Evolutionary conservation across 2,797 vertebrate genomes (phyloP).

Genomic region (Remorina albescens): DNA sequence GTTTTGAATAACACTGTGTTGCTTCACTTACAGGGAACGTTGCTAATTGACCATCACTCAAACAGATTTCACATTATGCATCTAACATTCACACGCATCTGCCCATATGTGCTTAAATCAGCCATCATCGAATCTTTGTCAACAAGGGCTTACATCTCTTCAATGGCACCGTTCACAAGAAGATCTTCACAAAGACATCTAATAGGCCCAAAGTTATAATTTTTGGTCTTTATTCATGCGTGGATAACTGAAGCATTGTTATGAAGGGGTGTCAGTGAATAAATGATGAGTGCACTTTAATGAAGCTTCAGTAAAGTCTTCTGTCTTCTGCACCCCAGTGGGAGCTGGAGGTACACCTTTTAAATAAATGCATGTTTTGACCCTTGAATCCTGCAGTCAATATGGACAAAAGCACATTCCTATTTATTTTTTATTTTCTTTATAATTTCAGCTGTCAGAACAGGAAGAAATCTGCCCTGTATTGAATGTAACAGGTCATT

Average conservation of each 20-base stretch:
- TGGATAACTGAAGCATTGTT: not conserved
- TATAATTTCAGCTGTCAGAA: conserved; percentile 23
- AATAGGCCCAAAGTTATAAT: conserved; percentile 13
- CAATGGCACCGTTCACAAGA: not conserved
- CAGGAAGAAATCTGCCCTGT: conserved; percentile 13
- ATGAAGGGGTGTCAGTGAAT: not conserved
- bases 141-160: conserved; percentile 13
- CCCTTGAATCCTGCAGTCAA: conserved; percentile 6
- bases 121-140: conserved; percentile 40
- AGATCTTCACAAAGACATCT: conserved; percentile 10
- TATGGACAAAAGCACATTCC: conserved; percentile 28
- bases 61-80: conserved; percentile 70
- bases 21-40: conserved; percentile 53
- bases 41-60: conserved; percentile 71
- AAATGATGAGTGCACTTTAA: not conserved
- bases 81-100: conserved; percentile 50
- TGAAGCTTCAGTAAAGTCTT: not conserved
- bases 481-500: conserved; percentile 49
- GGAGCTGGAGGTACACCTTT: conserved; percentile 13
- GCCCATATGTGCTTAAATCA: conserved; percentile 50
- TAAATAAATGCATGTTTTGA: no score
- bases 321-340: conserved; percentile 27
- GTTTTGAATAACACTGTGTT: conserved; percentile 69
- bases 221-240: not conserved
- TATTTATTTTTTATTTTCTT: conserved; percentile 48